Evolutionary conservation across 2,888 invertebrate genomes (phyloP), one percentile per base, ranked within the genome.

Genomic region (Alloscopus bannaensis): DNA sequence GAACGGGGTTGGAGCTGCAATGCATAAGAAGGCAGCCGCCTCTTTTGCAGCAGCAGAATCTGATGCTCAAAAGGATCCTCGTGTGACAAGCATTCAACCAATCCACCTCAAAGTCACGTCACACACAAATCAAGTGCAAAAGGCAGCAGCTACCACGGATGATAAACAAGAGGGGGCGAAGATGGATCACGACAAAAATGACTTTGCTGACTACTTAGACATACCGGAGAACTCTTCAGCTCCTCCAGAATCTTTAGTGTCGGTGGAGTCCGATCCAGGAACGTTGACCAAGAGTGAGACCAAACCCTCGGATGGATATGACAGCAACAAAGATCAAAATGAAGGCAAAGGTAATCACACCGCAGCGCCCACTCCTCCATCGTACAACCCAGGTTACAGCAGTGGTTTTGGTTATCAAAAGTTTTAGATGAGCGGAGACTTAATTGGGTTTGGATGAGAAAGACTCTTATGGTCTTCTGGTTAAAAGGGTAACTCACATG

Each of bases 81-180:
- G 29, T n/a, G 66, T 75, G 11, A 66, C 75, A 36, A 75, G 28
- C 28, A 75, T 75, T n/a, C 65, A 75, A 29, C 75, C 75, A 24
- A 75, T 75, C 26, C 75, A 75, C 47, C n/a, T 75, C 20, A 75
- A 75, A n/a, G 75, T 75, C 3, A 75, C 75, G 3, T 75, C 73
- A 20, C 42, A 31, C 26, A 20, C 59, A 3, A n/a, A 36, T 11
- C 45, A 57, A 42, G n/a, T n/a, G 42, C 26, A 36, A 31, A 28
- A 6, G 18, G 8, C 11, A 45, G 26, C 52, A 52, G 24, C 2
- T 24, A 3, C 24, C 2, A 4, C 52, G 16, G 4, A 22, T 47
- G 31, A 20, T 24, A 36, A 60, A 8, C 42, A 70, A 18, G 20
- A 59, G 24, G 24, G n/a, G 20, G 13, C 0, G 0, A 22, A 52